Evolutionary conservation across 2,888 invertebrate genomes (phyloP), one percentile per base, ranked within the genome.

Genomic region (Xiphydria camelus): DNA sequence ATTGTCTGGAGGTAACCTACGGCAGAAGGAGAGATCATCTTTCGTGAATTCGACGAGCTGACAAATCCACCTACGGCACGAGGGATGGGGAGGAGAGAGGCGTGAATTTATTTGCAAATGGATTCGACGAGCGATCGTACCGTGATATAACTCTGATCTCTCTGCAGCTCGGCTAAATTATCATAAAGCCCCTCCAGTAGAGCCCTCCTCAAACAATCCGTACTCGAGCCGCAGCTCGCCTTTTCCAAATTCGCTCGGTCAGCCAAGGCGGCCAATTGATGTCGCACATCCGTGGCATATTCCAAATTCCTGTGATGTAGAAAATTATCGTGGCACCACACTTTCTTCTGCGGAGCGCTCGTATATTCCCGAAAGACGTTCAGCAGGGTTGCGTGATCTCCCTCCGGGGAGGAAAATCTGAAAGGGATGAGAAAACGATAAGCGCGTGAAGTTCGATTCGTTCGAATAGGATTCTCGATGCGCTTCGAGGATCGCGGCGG

Each of bases 251-350:
- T 73, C 12, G 73, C 75, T 43, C 67, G 57, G 21, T 66, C 67
- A 7, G 71, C 68, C 22, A 74, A 49, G 25, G 58, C 83, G 7
- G 83, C 73, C 49, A 97, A 77, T 73, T 97, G 96, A 39, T 83
- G 81, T 35, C 92, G 81, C 2, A 96, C 88, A 57, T 92, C 88
- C 32, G 80, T 76, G 0, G 91, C 94, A 67, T 91, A 90, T 26
- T 82, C 78, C 65, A 97, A 80, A 77, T 94, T 93, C 56, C 92
- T 83, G 50, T 82, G 80, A 70, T 94, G 89, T 37, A 96, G 78
- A 70, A 85, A 94, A 76, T 96, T 92, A 58, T 94, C 92, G 67
- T 85, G 86, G 69, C 95, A 95, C 93, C 94, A 95, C 74, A 56
- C 82, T 77, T 87, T 88, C 63, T 85, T 85, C 51, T 85, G 81